Conservation (phyloP, 2,113 vertebrate species). For the Solenodon paradoxus region DNA sequence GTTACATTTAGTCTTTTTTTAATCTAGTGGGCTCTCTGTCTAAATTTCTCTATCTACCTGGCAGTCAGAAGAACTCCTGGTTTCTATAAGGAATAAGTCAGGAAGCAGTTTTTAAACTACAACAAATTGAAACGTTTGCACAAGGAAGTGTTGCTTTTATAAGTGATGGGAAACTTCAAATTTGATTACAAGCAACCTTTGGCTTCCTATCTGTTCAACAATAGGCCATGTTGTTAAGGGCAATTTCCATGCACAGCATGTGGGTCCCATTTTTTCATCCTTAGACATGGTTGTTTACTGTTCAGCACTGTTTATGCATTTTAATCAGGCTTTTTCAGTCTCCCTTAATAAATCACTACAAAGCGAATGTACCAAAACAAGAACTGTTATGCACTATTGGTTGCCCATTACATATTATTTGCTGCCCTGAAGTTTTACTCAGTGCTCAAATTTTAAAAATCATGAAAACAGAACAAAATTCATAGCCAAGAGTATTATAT, state of each 20-base stretch:
- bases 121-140: conserved; percentile 89
- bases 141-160: conserved; percentile 89
- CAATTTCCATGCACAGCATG: conserved; percentile 99
- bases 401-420: conserved; percentile 78
- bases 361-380: conserved; percentile 85
- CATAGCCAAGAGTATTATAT: conserved; percentile 78
- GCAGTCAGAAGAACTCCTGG: conserved; percentile 77
- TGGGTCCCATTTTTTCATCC: conserved; percentile 92
- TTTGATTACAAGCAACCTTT: conserved; percentile 99
- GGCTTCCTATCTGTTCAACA: conserved; percentile 95
- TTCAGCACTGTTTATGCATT: conserved; percentile 91
- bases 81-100: conserved; percentile 81
- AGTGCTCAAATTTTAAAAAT: conserved; percentile 78
- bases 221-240: conserved; percentile 96
- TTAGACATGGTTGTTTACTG: conserved; percentile 96
- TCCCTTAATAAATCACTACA: conserved; percentile 90
- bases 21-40: conserved; percentile 48
- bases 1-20: conserved; percentile 21
- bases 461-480: conserved; percentile 73
- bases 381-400: conserved; percentile 79
- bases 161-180: conserved; percentile 95
- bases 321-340: conserved; percentile 89
- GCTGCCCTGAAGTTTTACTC: conserved; percentile 73
- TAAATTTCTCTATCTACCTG: conserved; percentile 78
- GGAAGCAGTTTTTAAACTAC: conserved; percentile 85